Conservation (phyloP, 2,888 invertebrate species). For the Hirudinaria manillensis region DNA sequence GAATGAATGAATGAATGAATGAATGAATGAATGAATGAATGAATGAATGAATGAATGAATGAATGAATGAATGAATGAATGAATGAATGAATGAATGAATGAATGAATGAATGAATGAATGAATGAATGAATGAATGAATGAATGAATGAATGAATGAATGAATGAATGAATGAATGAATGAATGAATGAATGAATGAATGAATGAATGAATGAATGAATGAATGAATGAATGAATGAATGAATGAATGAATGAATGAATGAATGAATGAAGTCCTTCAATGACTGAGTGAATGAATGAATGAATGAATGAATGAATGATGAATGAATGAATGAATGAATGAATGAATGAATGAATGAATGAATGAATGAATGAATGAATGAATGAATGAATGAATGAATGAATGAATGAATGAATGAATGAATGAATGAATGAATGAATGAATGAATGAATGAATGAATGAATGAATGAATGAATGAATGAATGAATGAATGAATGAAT, state of each 20-base stretch:
- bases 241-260: slow-evolving; percentile 17
- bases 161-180: slow-evolving; percentile 14
- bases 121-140: slow-evolving; percentile 14
- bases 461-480: slow-evolving; percentile 14
- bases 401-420: slow-evolving; percentile 14
- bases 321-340: slow-evolving; percentile 14
- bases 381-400: slow-evolving; percentile 14
- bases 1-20: slow-evolving; percentile 14
- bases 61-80: slow-evolving; percentile 14
- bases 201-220: slow-evolving; percentile 14
- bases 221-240: slow-evolving; percentile 14
- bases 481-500: slow-evolving; percentile 14
- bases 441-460: slow-evolving; percentile 14
- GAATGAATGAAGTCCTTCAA: too few relatives aligned
- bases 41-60: slow-evolving; percentile 14
- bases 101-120: slow-evolving; percentile 14
- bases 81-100: slow-evolving; percentile 14
- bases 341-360: slow-evolving; percentile 14
- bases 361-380: slow-evolving; percentile 14
- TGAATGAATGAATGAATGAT: slow-evolving; percentile 15
- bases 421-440: slow-evolving; percentile 14
- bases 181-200: slow-evolving; percentile 14
- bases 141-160: slow-evolving; percentile 14
- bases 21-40: slow-evolving; percentile 14
- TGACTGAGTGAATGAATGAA: not conserved